Percentiles rank a stretch among this genome's conserved stretches.
These are phyloP conservation scores for Orestias chungarensis DNA, from an alignment of 2,797 vertebrate genomes.

Conservation along the genomic window DNA sequence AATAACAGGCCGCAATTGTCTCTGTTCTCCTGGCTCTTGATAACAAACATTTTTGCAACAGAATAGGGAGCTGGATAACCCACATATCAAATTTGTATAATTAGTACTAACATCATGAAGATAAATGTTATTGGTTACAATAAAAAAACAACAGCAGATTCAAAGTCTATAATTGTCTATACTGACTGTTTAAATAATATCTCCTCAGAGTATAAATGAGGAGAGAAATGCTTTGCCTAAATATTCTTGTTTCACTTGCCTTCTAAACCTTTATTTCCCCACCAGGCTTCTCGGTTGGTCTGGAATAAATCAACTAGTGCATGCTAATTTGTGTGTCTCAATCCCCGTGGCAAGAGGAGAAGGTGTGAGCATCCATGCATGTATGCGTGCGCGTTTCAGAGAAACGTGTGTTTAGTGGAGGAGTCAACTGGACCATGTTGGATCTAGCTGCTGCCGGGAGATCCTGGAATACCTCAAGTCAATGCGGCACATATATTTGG, in stretches of 20 bases:
- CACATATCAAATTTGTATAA: slow-evolving; percentile 20
- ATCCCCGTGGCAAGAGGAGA: slow-evolving; percentile 49
- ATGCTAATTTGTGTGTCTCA: slow-evolving; percentile 59
- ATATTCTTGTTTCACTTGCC: slow-evolving; percentile 31
- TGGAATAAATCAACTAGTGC: slow-evolving; percentile 63
- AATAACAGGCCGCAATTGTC: background rate
- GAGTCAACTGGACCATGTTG: slow-evolving; percentile 35
- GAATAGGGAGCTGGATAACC: background rate
- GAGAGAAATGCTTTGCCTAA: slow-evolving; percentile 22
- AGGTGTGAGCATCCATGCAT: slow-evolving; percentile 8
- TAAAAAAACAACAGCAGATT: background rate
- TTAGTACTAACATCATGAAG: background rate
- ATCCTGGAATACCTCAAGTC: slow-evolving; percentile 29
- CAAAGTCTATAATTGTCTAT: slow-evolving; percentile 22
- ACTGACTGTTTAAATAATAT: slow-evolving; percentile 41
- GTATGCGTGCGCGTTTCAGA: slow-evolving; percentile 11
- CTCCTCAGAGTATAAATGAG: slow-evolving; percentile 20
- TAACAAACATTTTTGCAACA: slow-evolving; percentile 2
- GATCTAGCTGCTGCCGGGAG: slow-evolving; percentile 27
- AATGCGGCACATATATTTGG: slow-evolving; percentile 22
- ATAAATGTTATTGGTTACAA: background rate
- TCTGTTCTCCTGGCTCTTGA: slow-evolving; percentile 12
- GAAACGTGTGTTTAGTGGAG: slow-evolving; percentile 27
- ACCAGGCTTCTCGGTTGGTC: slow-evolving; percentile 40
- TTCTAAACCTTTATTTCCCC: slow-evolving; percentile 42